Evolutionary conservation across 2,797 vertebrate genomes (phyloP).

Genomic region (Enteromius radiatus): DNA sequence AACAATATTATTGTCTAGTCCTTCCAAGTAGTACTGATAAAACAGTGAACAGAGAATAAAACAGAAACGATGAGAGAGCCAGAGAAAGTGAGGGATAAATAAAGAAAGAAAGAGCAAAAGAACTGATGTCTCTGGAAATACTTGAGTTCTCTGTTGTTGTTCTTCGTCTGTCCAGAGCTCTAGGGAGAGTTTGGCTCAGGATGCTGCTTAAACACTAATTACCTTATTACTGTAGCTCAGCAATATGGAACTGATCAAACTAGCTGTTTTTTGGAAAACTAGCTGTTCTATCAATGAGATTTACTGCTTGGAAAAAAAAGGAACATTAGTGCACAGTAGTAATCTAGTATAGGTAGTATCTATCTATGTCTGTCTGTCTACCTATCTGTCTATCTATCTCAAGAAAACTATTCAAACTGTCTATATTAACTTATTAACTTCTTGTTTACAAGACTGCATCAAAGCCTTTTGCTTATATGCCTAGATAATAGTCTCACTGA

Average conservation of each 20-base stretch:
- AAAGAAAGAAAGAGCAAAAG: slow-evolving; percentile 35
- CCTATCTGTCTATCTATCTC: background rate
- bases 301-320: too few species aligned
- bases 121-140: slow-evolving; percentile 57
- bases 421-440: background rate
- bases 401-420: too few species aligned
- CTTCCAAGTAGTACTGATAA: slow-evolving; percentile 33
- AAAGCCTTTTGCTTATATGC: background rate
- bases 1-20: slow-evolving; percentile 52
- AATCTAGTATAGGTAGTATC: too few species aligned
- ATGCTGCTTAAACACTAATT: slow-evolving; percentile 57
- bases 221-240: slow-evolving; percentile 50
- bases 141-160: slow-evolving; percentile 57
- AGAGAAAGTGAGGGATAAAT: slow-evolving; percentile 5
- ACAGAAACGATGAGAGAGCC: background rate
- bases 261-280: slow-evolving; percentile 54
- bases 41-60: background rate
- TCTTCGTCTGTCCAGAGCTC: slow-evolving; percentile 46
- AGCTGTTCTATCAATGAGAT: slow-evolving; percentile 41
- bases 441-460: background rate
- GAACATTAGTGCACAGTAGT: too few species aligned
- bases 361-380: background rate
- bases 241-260: slow-evolving; percentile 55
- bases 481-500: background rate
- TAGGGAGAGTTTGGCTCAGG: slow-evolving; percentile 48